Conservation (phyloP, 1,140 invertebrate species). For the Penaeus vannamei region DNA sequence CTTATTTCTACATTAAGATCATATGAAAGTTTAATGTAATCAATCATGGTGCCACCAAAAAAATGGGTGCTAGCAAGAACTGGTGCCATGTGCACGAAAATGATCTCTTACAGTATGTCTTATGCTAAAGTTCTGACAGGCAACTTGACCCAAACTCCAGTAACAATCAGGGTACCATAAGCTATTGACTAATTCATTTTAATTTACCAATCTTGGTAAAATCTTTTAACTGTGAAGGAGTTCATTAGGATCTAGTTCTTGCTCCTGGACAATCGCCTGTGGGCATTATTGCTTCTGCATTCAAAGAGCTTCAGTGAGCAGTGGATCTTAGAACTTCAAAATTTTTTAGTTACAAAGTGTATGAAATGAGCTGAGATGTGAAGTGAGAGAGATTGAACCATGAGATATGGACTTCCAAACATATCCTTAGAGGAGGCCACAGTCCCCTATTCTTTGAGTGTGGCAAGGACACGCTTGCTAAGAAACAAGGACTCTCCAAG, state of each 20-base stretch:
- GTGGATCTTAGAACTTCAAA: slow-evolving; percentile 53
- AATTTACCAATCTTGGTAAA: slow-evolving; percentile 42
- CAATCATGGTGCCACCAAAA: slow-evolving; percentile 53
- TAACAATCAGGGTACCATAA: slow-evolving; percentile 65
- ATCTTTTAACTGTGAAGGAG: slow-evolving; percentile 37
- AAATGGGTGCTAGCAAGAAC: slow-evolving; percentile 52
- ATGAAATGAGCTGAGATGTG: background rate
- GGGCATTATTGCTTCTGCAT: slow-evolving; percentile 60
- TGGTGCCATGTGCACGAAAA: slow-evolving; percentile 47
- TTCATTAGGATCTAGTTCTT: slow-evolving; percentile 42
- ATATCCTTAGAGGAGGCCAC: slow-evolving; percentile 45
- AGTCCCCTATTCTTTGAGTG: slow-evolving; percentile 47
- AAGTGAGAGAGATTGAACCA: slow-evolving; percentile 40
- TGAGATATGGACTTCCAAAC: slow-evolving; percentile 55
- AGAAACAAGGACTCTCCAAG: slow-evolving; percentile 20
- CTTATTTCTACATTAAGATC: background rate
- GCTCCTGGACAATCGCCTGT: slow-evolving; percentile 51
- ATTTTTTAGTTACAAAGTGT: background rate
- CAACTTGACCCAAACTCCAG: slow-evolving; percentile 63
- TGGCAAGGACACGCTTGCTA: slow-evolving; percentile 39
- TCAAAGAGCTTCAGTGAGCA: slow-evolving; percentile 56
- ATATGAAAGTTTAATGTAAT: background rate
- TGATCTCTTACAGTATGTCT: background rate
- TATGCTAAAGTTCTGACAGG: slow-evolving; percentile 34
- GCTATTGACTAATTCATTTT: slow-evolving; percentile 59